Percentiles rank a stretch among this genome's conserved stretches.
Conservation (phyloP, 1,140 invertebrate genomes). For the Neodiprion fabricii region DNA sequence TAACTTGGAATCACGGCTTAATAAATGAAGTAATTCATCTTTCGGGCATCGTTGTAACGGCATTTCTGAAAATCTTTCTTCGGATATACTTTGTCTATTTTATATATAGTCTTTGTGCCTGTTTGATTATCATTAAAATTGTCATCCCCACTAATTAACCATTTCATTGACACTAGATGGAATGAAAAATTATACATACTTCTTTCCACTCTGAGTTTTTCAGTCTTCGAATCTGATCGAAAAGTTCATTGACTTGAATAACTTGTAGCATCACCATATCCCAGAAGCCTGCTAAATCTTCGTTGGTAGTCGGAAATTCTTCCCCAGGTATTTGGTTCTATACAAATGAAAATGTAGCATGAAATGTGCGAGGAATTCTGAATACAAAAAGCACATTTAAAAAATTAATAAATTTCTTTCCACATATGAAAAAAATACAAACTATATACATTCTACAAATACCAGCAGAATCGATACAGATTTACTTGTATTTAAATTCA, state of each 20-base stretch:
- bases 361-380: too few species aligned
- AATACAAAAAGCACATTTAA: not conserved
- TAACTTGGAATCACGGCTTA: too few species aligned
- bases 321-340: conserved; percentile 76
- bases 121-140: too few species aligned
- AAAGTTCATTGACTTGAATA: conserved; percentile 79
- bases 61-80: too few species aligned
- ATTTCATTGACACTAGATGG: too few species aligned
- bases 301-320: conserved; percentile 84
- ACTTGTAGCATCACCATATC: conserved; percentile 95
- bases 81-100: too few species aligned
- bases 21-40: too few species aligned
- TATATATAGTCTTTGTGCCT: too few species aligned
- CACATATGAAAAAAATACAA: too few species aligned
- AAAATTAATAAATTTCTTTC: not conserved
- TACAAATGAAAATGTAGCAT: conserved; percentile 29
- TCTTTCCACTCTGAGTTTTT: conserved; percentile 78
- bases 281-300: conserved; percentile 95
- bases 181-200: conserved; percentile 33
- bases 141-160: too few species aligned
- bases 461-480: not conserved
- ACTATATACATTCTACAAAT: too few species aligned
- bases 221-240: conserved; percentile 76
- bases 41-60: too few species aligned
- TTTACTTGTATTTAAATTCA: not conserved